phyloP scores from a whole-genome alignment of 2,113 vertebrate species.

The Macaca nemestrina region DNA sequence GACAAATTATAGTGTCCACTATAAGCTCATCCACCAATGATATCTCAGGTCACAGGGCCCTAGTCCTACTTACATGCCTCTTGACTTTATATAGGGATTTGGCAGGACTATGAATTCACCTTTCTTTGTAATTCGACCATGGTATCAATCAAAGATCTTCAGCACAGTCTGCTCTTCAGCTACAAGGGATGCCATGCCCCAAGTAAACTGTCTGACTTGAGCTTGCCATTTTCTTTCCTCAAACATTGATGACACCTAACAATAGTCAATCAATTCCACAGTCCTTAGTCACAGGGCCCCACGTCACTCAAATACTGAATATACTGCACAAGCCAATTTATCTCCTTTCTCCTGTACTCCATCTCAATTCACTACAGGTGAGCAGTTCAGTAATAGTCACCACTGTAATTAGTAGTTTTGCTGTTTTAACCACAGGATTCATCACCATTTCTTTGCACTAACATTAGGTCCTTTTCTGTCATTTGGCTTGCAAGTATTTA shows the following conservation, averaged over 20 bases:
- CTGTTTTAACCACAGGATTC: background rate
- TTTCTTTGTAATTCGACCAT: background rate
- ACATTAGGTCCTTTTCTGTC: background rate
- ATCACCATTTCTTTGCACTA: background rate
- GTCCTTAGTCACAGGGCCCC: background rate
- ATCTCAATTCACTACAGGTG: background rate
- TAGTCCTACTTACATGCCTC: background rate
- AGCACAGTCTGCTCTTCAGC: background rate
- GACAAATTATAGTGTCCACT: background rate
- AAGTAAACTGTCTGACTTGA: background rate
- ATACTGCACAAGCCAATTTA: background rate
- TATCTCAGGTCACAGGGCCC: background rate
- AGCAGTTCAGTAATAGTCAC: background rate
- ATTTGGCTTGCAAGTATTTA: background rate
- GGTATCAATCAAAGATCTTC: background rate
- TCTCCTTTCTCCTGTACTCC: background rate
- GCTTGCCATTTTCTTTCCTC: slow-evolving; percentile 3
- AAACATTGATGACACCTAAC: background rate
- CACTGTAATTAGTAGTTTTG: background rate
- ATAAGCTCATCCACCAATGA: background rate
- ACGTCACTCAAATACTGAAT: background rate
- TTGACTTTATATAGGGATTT: background rate
- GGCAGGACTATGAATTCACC: background rate
- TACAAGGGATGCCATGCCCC: background rate
- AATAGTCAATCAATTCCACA: background rate